phyloP scores from a whole-genome alignment of 2,797 vertebrate species.

The Acrossocheilus wenchowensis region DNA sequence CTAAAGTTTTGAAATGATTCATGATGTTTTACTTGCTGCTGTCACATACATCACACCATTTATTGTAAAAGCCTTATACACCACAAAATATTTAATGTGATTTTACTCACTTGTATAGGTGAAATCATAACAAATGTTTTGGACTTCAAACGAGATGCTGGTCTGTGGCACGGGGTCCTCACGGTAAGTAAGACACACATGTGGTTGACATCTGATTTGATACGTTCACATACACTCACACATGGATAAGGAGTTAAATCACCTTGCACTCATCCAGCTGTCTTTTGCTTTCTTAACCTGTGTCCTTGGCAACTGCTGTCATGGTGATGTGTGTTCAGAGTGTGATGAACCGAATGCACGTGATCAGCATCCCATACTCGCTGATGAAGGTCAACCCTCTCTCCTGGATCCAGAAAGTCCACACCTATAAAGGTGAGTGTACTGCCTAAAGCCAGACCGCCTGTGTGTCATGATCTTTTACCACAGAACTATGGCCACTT shows the following conservation, averaged over 20 bases:
- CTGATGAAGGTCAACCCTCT: slow-evolving; percentile 98
- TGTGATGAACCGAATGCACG: slow-evolving; percentile 95
- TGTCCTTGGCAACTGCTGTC: slow-evolving; percentile 31
- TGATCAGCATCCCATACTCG: slow-evolving; percentile 95
- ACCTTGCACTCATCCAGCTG: neutral
- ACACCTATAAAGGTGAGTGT: slow-evolving; percentile 88
- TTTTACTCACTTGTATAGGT: slow-evolving; percentile 74
- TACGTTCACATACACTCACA: slow-evolving; percentile 14
- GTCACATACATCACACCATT: neutral
- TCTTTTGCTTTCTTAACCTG: neutral
- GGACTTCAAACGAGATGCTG: slow-evolving; percentile 97
- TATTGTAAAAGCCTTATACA: neutral
- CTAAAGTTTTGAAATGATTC: neutral
- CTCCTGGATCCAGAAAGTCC: slow-evolving; percentile 98
- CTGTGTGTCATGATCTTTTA: neutral
- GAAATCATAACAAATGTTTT: slow-evolving; percentile 94
- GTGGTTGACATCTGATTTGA: neutral
- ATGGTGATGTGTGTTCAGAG: slow-evolving; percentile 76
- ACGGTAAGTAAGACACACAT: slow-evolving; percentile 82
- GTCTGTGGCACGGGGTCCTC: slow-evolving; percentile 94
- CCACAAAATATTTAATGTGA: neutral
- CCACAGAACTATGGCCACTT: neutral
- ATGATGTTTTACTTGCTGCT: neutral
- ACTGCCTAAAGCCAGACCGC: neutral
- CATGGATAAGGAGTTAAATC: neutral